Evolutionary conservation across 2,113 vertebrate species (phyloP).

Genomic region (Verasper variegatus): DNA sequence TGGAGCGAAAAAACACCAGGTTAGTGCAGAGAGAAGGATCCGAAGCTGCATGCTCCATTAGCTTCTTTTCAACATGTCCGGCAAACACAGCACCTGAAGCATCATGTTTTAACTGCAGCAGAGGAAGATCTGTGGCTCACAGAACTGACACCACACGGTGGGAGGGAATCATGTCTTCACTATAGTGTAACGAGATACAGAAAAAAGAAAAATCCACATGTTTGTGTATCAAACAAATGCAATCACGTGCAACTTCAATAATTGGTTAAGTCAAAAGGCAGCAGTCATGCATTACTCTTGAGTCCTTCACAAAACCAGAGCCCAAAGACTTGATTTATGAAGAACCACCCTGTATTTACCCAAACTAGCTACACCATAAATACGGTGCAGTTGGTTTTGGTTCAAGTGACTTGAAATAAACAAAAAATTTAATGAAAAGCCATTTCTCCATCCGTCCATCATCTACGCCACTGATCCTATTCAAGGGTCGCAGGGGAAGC

Average conservation of each 20-base stretch:
- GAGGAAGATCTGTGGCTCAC: slow-evolving; percentile 14
- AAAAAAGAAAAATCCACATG: background rate
- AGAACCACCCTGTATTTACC: too few relatives aligned
- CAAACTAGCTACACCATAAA: too few relatives aligned
- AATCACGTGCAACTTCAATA: slow-evolving; percentile 5
- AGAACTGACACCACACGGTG: background rate
- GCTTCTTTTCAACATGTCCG: slow-evolving; percentile 37
- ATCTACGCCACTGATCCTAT: too few relatives aligned
- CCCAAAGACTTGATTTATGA: too few relatives aligned
- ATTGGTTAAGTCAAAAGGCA: background rate
- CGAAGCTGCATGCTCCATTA: slow-evolving; percentile 34
- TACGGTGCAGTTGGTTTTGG: too few relatives aligned
- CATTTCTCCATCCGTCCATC: too few relatives aligned
- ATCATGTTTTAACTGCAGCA: slow-evolving; percentile 1
- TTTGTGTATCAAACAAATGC: slow-evolving; percentile 8
- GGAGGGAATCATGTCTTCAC: background rate
- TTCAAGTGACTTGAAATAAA: background rate
- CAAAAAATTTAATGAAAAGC: background rate
- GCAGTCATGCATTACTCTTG: too few relatives aligned
- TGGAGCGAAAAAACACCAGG: slow-evolving; percentile 31
- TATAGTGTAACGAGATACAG: background rate
- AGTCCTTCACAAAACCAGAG: background rate
- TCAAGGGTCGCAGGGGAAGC: too few relatives aligned
- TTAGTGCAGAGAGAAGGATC: slow-evolving; percentile 15
- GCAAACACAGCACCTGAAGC: slow-evolving; percentile 13